Base-by-base conservation (phyloP, 35 echinoderm and acorn worm genomes). In the Ophiothrix spiculata region DNA sequence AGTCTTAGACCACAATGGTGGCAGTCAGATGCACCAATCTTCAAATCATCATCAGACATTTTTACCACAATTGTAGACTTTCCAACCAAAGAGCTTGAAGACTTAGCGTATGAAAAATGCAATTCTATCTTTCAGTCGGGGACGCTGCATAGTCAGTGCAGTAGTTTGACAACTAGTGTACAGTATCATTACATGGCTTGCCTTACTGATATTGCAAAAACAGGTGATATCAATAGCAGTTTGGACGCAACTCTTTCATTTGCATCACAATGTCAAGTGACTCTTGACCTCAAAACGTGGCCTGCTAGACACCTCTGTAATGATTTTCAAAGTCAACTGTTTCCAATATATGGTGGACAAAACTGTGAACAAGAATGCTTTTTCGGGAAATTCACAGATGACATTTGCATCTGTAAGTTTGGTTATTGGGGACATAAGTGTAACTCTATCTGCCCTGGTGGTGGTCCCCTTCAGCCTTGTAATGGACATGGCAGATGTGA, bases 401-500 rank as follows among this genome's bases (percentile, higher is more conserved):
- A 77, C 21, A 39, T 31, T 2, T 97, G 94, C 38, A 54, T 78
- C n/a, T 97, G 94, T 81, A 36, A 86, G 29, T 40, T 39, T 25
- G 94, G 94, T 19, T 97, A 84, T 79, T 97, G 90, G 87, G 94
- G 94, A 77, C 29, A 32, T 0, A 35, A 89, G 21, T 97, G 94
- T 36, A 39, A 89, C 54, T 17, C 75, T 36, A 82, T 83, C 78
- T 97, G 94, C 60, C 82, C 84, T 37, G 94, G 94, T 56, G 90
- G 94, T 39, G 91, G 91, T 35, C 82, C 91, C 25, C 28, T 34
- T 32, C 35, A 84, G 10, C 94, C 94, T 49, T 97, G 94, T 74
- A 79, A 91, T 83, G 86, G 85, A 14, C 45, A 89, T 42, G 94
- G 94, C 37, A 32, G 39, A 15, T 97, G 94, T 77, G 75, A 89